Base-by-base conservation (phyloP, 2,888 invertebrate species). In the Dryobota labecula region DNA sequence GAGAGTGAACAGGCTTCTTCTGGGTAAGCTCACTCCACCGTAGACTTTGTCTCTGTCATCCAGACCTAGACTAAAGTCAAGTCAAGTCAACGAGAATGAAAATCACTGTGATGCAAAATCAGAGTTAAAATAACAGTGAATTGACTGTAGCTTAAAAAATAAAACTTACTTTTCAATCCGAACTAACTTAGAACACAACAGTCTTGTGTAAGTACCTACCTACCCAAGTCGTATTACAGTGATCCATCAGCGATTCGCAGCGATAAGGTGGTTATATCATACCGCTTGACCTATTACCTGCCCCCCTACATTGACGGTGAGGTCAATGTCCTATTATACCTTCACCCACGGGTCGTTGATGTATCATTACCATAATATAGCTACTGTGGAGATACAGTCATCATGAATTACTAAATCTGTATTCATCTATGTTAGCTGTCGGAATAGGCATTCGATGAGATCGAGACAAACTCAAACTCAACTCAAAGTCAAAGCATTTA, bases 231-330 rank as follows among this genome's bases (percentile, higher is more conserved):
- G 13, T 56, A 70, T 20, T 41, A 60, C 18, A 56, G 8, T 43
- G 24, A 70, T 47, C 13, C 13, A 60, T n/a, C 20, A 13, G 24
- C 15, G 8, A 53, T 53, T 53, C 38, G 24, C 57, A 58, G 18
- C 45, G 20, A 51, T 56, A 54, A 54, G 58, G 57, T 47, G 36
- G 38, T 49, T 60, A 61, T 77, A 61, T 61, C 18, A 71, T 45
- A 41, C 11, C 72, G 11, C n/a, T 54, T 77, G 56, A 77, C 72
- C 72, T 77, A 64, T 61, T 51, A 77, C 18, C 30, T 64, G 18
- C 60, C 71, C 49, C 47, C 30, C 18, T 57, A 11, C 38, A 49
- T 41, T 56, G 47, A 60, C 9, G 30, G 18, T 8, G 53, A 53
- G 58, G 72, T 61, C 49, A 72, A 49, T 71, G 51, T 45, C 47